Evolutionary conservation across 2,113 vertebrate species (phyloP).

Genomic region (Onychorhynchus coronatus): DNA sequence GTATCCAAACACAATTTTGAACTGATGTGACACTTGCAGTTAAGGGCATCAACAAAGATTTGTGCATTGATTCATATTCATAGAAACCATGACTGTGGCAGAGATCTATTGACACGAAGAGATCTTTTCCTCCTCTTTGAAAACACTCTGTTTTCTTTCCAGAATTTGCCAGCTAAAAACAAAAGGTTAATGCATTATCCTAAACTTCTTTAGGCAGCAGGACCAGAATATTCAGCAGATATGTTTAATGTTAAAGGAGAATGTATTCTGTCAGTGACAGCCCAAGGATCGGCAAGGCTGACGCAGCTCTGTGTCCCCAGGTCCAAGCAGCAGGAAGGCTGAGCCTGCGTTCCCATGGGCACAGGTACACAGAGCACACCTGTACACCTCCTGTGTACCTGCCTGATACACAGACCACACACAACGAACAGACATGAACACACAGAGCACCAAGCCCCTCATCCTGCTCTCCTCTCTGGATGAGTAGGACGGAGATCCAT

Average conservation of each 20-base stretch:
- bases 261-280: background rate
- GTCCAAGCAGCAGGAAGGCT: background rate
- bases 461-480: background rate
- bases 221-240: background rate
- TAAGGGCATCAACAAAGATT: background rate
- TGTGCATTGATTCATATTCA: background rate
- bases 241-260: background rate
- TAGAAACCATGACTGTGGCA: background rate
- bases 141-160: background rate
- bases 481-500: background rate
- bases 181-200: background rate
- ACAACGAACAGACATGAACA: background rate
- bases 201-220: background rate
- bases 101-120: background rate
- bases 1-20: background rate
- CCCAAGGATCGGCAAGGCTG: accelerated
- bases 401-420: background rate
- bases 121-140: accelerated
- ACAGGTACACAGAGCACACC: background rate
- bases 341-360: background rate
- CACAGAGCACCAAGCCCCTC: background rate
- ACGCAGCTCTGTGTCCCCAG: accelerated
- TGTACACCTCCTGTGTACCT: background rate
- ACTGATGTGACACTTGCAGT: background rate
- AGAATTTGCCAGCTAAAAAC: background rate